Base-by-base conservation (phyloP, 2,113 vertebrate genomes). In the Tiliqua scincoides region DNA sequence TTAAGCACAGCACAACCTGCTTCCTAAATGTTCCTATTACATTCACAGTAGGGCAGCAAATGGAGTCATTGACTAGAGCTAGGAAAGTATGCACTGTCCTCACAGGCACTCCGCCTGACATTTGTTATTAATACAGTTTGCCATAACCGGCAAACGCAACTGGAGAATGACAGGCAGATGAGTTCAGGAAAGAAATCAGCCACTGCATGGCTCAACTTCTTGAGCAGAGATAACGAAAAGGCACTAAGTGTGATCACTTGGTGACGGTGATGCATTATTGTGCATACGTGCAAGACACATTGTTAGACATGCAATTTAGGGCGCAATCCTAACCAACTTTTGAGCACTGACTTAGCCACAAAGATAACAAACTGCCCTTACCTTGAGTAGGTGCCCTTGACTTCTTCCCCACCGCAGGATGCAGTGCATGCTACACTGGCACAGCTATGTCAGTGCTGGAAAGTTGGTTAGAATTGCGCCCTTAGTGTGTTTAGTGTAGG, bases 121-220 rank as follows among this genome's bases (percentile, higher is more conserved):
- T 62, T 17, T 35, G 54, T 73, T 85, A 59, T 43, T 32, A 70
- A 85, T 11, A 78, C 30, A 48, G 52, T 79, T 85, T 83, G 73
- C 48, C 32, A 68, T 2, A 73, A 10, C 40, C 59, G 14, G 0
- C 0, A 68, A 83, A 23, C 20, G n/a, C 77, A 59, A 17, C 30
- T 37, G 63, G 59, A 20, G 63, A 43, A 82, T 3, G 11, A 14
- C 78, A 59, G 1, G 65, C 52, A 7, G 57, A 9, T 17, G 3
- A 20, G 20, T 70, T 48, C 10, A 37, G 57, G 48, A 73, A 20
- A 25, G 85, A 84, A 76, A 1, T 15, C 30, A 59, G 25, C 61
- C 0, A 0, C 14, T 17, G 43, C 12, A 15, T 17, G 3, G n/a
- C 10, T 71, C 57, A 82, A 37, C 52, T 11, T 12, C 15, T 82